These are phyloP conservation scores for Bolborhynchus lineola DNA, from an alignment of 2,113 vertebrate genomes.

Conservation along the genomic window DNA sequence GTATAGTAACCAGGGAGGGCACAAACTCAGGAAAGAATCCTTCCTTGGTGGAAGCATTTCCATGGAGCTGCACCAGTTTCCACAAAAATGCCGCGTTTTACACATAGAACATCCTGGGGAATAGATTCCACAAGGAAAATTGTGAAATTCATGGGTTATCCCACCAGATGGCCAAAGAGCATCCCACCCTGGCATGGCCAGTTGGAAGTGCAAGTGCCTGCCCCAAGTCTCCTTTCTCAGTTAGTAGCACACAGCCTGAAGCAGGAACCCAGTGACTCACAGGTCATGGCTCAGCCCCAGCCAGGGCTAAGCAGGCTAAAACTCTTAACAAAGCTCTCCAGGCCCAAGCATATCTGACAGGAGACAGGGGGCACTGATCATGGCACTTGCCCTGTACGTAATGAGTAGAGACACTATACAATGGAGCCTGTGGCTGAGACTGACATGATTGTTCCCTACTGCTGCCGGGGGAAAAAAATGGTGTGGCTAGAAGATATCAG, in stretches of 20 bases:
- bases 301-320: slow-evolving; percentile 1
- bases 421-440: neutral
- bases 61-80: neutral
- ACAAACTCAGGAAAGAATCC: neutral
- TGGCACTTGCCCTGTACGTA: neutral
- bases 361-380: neutral
- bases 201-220: neutral
- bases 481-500: neutral
- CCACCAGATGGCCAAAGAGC: neutral
- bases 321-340: neutral
- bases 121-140: neutral
- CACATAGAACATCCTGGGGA: neutral
- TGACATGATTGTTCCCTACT: neutral
- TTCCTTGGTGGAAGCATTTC: neutral
- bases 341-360: neutral
- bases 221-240: neutral
- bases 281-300: neutral
- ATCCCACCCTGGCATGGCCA: too few relatives aligned
- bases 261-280: neutral
- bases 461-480: neutral
- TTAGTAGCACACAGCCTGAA: neutral
- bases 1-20: neutral
- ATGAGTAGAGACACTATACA: neutral
- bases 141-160: neutral
- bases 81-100: neutral